Conservation (phyloP, 1,140 invertebrate genomes). For the Stegodyphus mimosarum region DNA sequence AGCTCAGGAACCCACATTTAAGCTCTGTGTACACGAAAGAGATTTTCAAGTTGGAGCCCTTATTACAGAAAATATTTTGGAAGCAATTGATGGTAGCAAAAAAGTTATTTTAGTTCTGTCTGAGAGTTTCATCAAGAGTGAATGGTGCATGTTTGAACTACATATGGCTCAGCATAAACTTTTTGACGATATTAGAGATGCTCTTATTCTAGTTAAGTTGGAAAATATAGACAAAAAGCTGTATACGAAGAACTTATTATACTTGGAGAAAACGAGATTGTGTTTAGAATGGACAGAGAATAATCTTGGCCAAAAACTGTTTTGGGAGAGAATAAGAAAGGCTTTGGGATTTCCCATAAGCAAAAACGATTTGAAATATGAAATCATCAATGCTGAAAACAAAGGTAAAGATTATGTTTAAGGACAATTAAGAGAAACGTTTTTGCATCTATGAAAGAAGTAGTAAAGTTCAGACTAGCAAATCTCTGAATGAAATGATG, state of each 20-base stretch:
- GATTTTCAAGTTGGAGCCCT: constrained; percentile 76
- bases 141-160: constrained; percentile 84
- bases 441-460: too few relatives aligned
- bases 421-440: too few relatives aligned
- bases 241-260: constrained; percentile 73
- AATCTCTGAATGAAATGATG: too few relatives aligned
- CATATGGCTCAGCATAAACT: constrained; percentile 71
- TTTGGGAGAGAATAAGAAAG: constrained; percentile 70
- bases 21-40: constrained; percentile 75
- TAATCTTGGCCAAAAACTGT: constrained; percentile 69
- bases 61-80: constrained; percentile 74
- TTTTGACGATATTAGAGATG: constrained; percentile 70
- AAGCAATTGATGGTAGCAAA: constrained; percentile 73
- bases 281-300: constrained; percentile 73
- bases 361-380: too few relatives aligned
- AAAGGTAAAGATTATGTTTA: too few relatives aligned
- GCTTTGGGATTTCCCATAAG: constrained; percentile 64
- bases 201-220: constrained; percentile 74
- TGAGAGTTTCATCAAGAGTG: constrained; percentile 74
- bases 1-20: constrained; percentile 71
- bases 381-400: too few relatives aligned
- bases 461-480: too few relatives aligned
- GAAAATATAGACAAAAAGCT: constrained; percentile 71
- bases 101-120: constrained; percentile 76
- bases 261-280: constrained; percentile 74